Evolutionary conservation across 2,888 invertebrate genomes (phyloP), one percentile per base, ranked within the genome.

Genomic region (Chymomyza fuscimana): DNA sequence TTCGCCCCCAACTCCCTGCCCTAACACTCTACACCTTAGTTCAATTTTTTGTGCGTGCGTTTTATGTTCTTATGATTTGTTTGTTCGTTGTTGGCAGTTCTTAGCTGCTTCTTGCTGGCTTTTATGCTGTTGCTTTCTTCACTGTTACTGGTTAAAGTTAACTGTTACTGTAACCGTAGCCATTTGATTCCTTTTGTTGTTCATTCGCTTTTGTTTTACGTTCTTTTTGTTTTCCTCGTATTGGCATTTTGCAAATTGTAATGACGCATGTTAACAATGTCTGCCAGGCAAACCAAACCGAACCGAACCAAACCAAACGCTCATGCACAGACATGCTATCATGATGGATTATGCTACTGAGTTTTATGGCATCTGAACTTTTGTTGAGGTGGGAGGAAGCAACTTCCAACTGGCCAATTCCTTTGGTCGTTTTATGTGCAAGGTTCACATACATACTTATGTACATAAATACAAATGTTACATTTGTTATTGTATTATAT

Each of bases 241-340:
- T 70, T 82, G 80, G 69, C 80, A 81, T 80, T 81, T 82, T 82
- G 80, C 87, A 87, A 88, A 87, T 83, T 88, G 89, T 88, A 89
- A 89, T 88, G 89, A 87, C 87, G 89, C 83, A 88, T 88, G 89
- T 89, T 89, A 88, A 88, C 89, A 89, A 86, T 82, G 86, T 86
- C 81, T 78, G 75, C 51, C 67, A 58, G 67, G 56, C 63, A 70
- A 7, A 15, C 16, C 32, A 5, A 4, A 32, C 25, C 25, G 6
- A 32, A 32, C 32, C 32, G 6, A 32, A 7, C 32, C 32, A 7
- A 32, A 32, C 9, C 32, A 32, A 32, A 74, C 68, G 65, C 67
- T 67, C 74, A 72, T 72, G 69, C 65, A 65, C 58, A 46, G 46
- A 65, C 65, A 65, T 25, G n/a, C 22, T 54, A 19, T 16, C 54